Evolutionary conservation across 2,113 vertebrate species (phyloP), one percentile per base, ranked within the genome.

Genomic region (Cryptomyrus ogoouensis): DNA sequence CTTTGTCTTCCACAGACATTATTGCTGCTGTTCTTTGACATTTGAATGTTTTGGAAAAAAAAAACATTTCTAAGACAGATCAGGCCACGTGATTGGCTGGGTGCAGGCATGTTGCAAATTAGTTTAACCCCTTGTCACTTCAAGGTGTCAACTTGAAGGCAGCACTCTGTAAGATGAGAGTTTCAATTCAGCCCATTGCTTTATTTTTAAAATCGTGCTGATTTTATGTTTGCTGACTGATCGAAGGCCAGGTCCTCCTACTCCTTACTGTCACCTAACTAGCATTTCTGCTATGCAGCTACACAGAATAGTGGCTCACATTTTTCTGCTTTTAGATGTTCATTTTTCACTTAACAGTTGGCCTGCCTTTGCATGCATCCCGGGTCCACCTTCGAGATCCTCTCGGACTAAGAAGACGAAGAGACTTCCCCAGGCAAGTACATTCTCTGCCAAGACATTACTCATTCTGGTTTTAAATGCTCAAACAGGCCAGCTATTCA

Each of bases 401-500:
- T 87, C 49, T 35, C 39, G 12, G n/a, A 27, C n/a, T 53, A 87
- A 8, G 50, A 8, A 19, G 5, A 53, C 6, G 27, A 50, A 24
- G 31, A 53, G 31, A 27, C 85, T 87, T 42, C 58, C 66, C 35
- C 85, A 86, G 53, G 46, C 47, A 35, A 39, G 31, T 46, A 12
- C 27, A 46, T 83, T 27, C 44, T 27, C 85, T 58, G 27, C 17
- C 21, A 27, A 49, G 62, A 35, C 44, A 52, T 74, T 90, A 88
- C 19, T 88, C 44, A 74, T 50, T 88, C 31, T 66, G n/a, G 27
- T 39, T 50, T 27, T 70, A 56, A 89, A 80, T 89, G 89, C 74
- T 87, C 77, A 62, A 80, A 56, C 49, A 77, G 85, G 52, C 58
- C 24, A 50, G 85, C 35, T 86, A 77, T 90, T 86, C 62, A 88